These are phyloP conservation scores for Peromyscus maniculatus DNA, from an alignment of 2,113 vertebrate species.

Conservation along the genomic window DNA sequence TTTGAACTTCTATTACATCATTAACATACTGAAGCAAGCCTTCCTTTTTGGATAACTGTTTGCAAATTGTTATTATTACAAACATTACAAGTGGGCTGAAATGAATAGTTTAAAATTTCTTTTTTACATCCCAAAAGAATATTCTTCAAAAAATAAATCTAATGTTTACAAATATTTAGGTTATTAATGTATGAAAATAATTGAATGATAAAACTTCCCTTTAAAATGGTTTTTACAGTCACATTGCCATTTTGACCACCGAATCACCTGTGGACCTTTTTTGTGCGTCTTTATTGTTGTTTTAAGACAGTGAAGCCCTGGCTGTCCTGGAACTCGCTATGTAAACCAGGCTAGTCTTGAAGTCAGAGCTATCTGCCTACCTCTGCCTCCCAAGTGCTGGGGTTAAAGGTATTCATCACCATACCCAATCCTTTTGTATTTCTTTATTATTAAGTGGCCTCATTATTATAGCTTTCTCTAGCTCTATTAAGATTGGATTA, in stretches of 20 bases:
- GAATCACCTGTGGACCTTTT: neutral
- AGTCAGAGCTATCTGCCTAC: neutral
- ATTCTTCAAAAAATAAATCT: neutral
- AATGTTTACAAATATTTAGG: neutral
- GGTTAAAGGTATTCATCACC: neutral
- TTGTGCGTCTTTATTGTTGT: neutral
- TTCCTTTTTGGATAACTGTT: constrained; percentile 20
- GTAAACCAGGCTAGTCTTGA: neutral
- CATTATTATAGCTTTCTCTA: constrained; percentile 23
- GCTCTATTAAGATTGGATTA: neutral
- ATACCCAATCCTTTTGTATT: neutral
- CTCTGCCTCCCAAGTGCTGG: neutral
- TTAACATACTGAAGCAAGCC: neutral
- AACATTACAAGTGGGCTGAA: neutral
- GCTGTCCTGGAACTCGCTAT: neutral
- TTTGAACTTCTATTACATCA: neutral
- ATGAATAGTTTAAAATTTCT: neutral
- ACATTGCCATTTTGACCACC: constrained; percentile 24
- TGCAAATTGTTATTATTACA: constrained; percentile 28
- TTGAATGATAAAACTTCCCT: neutral
- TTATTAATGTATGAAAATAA: constrained; percentile 40
- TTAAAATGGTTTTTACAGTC: neutral
- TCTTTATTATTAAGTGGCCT: neutral
- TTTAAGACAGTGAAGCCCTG: neutral
- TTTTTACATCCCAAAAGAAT: constrained; percentile 10